Evolutionary conservation across 30 jellyfish, hydroid and myxozoan species (phyloP), one percentile per base, ranked within the genome.

Genomic region (Cassiopea xamachana): DNA sequence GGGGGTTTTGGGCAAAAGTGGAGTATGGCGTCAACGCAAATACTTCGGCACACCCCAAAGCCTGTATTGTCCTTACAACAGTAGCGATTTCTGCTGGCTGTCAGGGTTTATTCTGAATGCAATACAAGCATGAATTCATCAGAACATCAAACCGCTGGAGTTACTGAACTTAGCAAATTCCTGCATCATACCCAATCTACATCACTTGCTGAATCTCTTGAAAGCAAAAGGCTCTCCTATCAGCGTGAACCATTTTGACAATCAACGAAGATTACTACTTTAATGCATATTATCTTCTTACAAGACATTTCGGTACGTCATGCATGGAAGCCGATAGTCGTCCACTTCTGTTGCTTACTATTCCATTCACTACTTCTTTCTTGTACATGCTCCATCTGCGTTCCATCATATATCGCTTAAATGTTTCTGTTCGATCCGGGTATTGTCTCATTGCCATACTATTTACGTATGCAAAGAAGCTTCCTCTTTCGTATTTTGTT

Each of bases 301-400:
- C 13, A 18, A 87, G 80, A 48, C 88, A 77, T 76, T 71, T 87
- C 39, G 94, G 94, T 10, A 87, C 94, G 69, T 87, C 97, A 77
- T 61, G 80, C 17, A 60, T 10, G 15, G 86, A 61, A 18, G 90
- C 93, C 2, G 93, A 82, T 67, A 73, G 18, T 60, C 92, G 80
- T n/a, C 79, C 86, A 4, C 75, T 62, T 12, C 87, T 71, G 48
- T 77, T 74, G 58, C 69, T 90, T 49, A 90, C 68, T 60, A 92
- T 78, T 18, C 81, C 96, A 27, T 62, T 82, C 13, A 92, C 98
- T 1, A 92, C 61, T 14, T 84, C 86, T 70, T 82, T 75, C 77
- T 92, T 92, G 85, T 92, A 92, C 46, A 71, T 62, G 44, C 67
- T 81, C 98, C 98, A 92, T 43, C 77, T 81, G 1, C 70, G 84